Evolutionary conservation across 2,113 vertebrate species (phyloP).

Genomic region (Hipposideros armiger): DNA sequence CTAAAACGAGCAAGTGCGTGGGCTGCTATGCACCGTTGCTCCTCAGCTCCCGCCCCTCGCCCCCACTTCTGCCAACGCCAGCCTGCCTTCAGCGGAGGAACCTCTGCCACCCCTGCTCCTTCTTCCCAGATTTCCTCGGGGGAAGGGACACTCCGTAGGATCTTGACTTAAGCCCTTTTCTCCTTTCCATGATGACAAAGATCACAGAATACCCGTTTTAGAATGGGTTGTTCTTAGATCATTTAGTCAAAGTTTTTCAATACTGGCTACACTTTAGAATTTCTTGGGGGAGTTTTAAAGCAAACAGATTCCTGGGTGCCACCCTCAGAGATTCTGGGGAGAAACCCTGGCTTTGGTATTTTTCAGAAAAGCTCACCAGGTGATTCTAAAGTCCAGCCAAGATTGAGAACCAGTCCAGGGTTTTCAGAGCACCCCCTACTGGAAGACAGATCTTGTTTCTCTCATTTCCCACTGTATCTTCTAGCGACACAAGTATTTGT

Average conservation of each 20-base stretch:
- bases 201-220: not conserved
- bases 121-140: not conserved
- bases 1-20: conserved; percentile 81
- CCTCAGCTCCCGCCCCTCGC: conserved; percentile 47
- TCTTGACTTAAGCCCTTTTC: not conserved
- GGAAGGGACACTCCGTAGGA: not conserved
- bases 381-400: not conserved
- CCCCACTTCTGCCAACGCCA: conserved; percentile 58
- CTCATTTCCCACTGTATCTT: not conserved
- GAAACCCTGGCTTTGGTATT: not conserved
- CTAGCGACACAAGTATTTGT: not conserved
- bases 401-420: not conserved
- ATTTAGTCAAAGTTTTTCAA: not conserved
- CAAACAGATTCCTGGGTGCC: not conserved
- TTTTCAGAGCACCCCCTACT: not conserved
- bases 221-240: not conserved
- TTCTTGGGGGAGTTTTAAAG: not conserved
- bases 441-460: not conserved
- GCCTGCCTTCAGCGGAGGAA: conserved; percentile 3
- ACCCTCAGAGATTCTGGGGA: not conserved
- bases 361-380: not conserved
- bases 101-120: not conserved
- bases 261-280: not conserved
- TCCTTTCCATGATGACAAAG: not conserved
- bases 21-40: conserved; percentile 64